Base-by-base conservation (phyloP, 2,888 invertebrate genomes). In the Carabus problematicus region DNA sequence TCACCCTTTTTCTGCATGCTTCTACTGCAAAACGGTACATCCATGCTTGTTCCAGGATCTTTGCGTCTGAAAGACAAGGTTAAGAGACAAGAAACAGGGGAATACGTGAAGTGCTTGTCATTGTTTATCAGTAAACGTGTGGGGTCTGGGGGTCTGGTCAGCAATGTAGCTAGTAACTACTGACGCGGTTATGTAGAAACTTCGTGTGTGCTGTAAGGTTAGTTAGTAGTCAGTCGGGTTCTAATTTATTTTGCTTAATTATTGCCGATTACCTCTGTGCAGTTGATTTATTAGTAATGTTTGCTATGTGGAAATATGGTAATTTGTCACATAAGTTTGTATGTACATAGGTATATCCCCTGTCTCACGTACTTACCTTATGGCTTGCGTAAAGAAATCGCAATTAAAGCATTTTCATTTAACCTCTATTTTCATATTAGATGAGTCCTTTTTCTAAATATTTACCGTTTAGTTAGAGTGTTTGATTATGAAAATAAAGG, bases 201-300 rank as follows among this genome's bases (percentile, higher is more conserved):
- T 19, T 18, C 29, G 39, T 19, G 29, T 52, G 40, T 40, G 29
- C 9, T 45, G 39, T 40, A 54, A 9, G 40, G 19, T 56, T 56
- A 39, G 40, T 40, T 40, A 40, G 29, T 56, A 56, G 56, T 29
- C 56, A 19, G 56, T n/a, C 56, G 40, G 67, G 54, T 47, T 54
- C 67, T 67, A 67, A 67, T 67, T 67, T 60, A 67, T 67, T 67
- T 60, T 60, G 52, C 60, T 60, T 67, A 67, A 67, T 67, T 67
- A 67, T 67, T 49, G 54, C 42, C 60, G 67, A 67, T 67, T 67
- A 67, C 60, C 54, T 16, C 52, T 42, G 66, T 56, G 66, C 59
- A 12, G 58, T 63, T 45, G 64, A 58, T 29, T 64, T 66, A 66
- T 67, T 54, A 60, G 60, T 60, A 14, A 60, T 60, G 67, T 60